These are phyloP conservation scores for Clarias macrocephalus DNA, from an alignment of 2,113 vertebrate species.

Conservation along the genomic window DNA sequence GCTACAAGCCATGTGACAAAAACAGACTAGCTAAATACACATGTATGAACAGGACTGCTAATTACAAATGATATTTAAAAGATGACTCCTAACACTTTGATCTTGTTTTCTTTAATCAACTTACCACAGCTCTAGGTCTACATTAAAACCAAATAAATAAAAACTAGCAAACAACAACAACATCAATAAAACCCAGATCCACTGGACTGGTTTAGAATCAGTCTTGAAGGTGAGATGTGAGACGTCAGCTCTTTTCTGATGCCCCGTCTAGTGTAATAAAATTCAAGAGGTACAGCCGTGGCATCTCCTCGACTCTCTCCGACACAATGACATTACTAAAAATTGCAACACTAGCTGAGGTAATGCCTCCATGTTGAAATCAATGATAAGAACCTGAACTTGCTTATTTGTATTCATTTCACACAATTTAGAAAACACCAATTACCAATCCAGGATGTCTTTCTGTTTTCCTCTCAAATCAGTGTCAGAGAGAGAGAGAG, in stretches of 20 bases:
- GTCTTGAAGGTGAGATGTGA: conserved; percentile 16
- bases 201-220: background rate
- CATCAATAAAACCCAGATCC: background rate
- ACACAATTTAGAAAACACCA: conserved; percentile 21
- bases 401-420: conserved; percentile 20
- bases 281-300: conserved; percentile 6
- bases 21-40: background rate
- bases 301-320: background rate
- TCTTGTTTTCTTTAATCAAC: background rate
- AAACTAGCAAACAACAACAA: background rate
- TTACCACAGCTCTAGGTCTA: background rate
- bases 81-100: background rate
- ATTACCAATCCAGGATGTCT: background rate
- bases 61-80: background rate
- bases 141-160: background rate
- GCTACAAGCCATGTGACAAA: background rate
- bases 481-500: background rate
- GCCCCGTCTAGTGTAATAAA: background rate
- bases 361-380: conserved; percentile 20
- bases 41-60: background rate
- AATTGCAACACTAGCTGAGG: background rate
- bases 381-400: background rate
- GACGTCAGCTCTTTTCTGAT: conserved; percentile 2
- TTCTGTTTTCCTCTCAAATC: background rate
- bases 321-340: conserved; percentile 15